Conservation (phyloP, 2,113 vertebrate species). For the Micronycteris hirsuta region DNA sequence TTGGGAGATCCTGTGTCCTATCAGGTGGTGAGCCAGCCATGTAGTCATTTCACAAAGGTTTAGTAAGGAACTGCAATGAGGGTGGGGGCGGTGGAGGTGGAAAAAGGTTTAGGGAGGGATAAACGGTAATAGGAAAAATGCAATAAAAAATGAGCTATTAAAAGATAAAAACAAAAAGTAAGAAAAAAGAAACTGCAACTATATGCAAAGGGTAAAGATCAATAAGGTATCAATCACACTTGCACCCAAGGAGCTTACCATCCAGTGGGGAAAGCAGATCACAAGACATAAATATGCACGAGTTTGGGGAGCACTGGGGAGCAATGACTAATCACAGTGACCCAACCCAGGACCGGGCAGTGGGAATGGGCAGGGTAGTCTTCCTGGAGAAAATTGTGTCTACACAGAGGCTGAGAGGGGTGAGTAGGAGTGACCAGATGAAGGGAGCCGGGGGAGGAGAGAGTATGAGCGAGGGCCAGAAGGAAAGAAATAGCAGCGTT, state of each 20-base stretch:
- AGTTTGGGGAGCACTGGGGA: not conserved
- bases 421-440: not conserved
- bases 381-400: not conserved
- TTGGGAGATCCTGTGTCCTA: not conserved
- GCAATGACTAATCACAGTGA: not conserved
- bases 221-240: not conserved
- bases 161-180: not conserved
- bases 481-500: not conserved
- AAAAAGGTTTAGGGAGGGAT: no score
- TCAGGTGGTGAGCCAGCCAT: not conserved
- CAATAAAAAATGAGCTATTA: not conserved
- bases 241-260: not conserved
- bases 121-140: no score
- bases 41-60: not conserved
- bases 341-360: not conserved
- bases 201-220: not conserved
- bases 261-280: not conserved
- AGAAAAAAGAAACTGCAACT: not conserved
- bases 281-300: no score
- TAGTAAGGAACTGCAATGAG: not conserved
- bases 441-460: not conserved
- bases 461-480: not conserved
- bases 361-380: not conserved
- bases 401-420: not conserved
- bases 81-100: no score